phyloP scores from a whole-genome alignment of 2,113 vertebrate species.

The Helogale parvula region DNA sequence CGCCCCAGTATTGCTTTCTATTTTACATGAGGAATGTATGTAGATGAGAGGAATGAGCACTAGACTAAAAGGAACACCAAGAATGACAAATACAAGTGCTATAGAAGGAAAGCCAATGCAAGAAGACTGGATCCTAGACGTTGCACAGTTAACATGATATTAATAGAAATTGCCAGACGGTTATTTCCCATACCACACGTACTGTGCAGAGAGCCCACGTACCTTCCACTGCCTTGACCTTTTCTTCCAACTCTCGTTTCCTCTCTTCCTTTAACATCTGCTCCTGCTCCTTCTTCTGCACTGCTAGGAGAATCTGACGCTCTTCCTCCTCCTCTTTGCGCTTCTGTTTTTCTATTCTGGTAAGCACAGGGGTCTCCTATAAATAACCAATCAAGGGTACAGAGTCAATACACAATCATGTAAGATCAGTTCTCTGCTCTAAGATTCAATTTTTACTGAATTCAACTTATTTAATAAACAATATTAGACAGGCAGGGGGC shows the following conservation, averaged over 20 bases:
- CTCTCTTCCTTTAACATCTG: slow-evolving; percentile 93
- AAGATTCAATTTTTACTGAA: not conserved
- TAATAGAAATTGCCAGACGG: not conserved
- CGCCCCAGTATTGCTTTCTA: not conserved
- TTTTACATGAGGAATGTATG: not conserved
- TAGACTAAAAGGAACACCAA: not conserved
- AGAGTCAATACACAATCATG: not conserved
- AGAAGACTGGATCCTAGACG: not conserved
- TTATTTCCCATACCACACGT: not conserved
- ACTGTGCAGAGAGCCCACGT: rapidly evolving
- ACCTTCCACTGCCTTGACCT: slow-evolving; percentile 97
- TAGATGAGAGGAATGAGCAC: not conserved
- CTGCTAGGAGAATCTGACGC: slow-evolving; percentile 92
- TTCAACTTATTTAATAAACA: not conserved
- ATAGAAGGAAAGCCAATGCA: not conserved
- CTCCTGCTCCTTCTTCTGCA: slow-evolving; percentile 95
- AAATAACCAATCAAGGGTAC: not conserved
- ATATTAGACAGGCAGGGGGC: not conserved
- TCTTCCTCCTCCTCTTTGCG: slow-evolving; percentile 93
- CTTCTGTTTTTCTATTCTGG: slow-evolving; percentile 89
- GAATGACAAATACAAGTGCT: not conserved
- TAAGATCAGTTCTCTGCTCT: not conserved
- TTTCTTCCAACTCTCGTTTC: slow-evolving; percentile 93
- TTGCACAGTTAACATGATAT: not conserved
- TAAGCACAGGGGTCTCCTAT: slow-evolving; percentile 85